Percentiles rank a stretch among this genome's conserved stretches.
These are phyloP conservation scores for Notamacropus eugenii DNA, from an alignment of 2,797 vertebrate species.

Conservation along the genomic window DNA sequence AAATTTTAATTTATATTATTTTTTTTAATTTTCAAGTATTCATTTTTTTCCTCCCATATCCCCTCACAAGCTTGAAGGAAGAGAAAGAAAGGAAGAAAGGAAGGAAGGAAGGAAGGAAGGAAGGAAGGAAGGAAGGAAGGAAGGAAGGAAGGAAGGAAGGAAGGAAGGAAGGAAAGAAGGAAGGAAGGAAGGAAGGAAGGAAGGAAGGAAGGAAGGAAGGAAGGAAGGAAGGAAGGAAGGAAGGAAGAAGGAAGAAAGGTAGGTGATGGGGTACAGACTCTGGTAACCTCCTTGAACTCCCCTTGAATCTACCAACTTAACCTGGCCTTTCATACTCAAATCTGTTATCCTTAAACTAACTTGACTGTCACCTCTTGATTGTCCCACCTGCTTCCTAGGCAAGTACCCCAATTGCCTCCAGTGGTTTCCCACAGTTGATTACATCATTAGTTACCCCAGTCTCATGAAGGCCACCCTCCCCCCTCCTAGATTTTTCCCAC, in stretches of 20 bases:
- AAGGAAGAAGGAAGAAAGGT: not conserved
- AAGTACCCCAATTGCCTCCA: too few relatives aligned
- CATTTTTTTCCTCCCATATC: not conserved
- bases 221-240: not conserved
- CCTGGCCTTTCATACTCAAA: too few relatives aligned
- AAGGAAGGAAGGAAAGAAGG: not conserved
- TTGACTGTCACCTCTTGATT: too few relatives aligned
- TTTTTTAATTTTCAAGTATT: not conserved
- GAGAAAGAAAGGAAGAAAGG: not conserved
- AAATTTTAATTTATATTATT: not conserved
- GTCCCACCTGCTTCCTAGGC: too few relatives aligned
- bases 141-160: not conserved
- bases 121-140: not conserved
- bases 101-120: rapidly evolving
- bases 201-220: not conserved
- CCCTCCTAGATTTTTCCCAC: too few relatives aligned
- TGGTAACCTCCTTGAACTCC: too few relatives aligned
- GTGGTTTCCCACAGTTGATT: too few relatives aligned
- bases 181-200: not conserved
- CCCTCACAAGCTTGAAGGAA: not conserved
- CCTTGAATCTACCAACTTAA: too few relatives aligned
- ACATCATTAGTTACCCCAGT: too few relatives aligned
- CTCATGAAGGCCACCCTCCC: too few relatives aligned
- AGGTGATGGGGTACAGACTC: too few relatives aligned
- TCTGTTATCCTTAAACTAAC: too few relatives aligned